phyloP scores from a whole-genome alignment of 2,797 vertebrate species.

The Enteromius fasciolatus region DNA sequence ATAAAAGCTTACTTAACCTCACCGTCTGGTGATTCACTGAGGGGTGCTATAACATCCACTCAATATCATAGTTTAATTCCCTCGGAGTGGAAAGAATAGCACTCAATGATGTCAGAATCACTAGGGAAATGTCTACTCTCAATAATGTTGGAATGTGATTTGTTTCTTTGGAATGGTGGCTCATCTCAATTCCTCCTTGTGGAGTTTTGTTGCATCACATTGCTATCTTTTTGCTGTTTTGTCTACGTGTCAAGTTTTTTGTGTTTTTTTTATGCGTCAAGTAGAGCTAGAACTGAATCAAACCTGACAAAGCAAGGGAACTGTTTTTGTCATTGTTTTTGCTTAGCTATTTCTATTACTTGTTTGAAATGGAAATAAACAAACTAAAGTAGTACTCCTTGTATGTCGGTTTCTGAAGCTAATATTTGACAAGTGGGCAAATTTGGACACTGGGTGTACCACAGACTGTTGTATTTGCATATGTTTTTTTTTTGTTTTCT shows the following conservation, averaged over 20 bases:
- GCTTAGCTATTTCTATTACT: neutral
- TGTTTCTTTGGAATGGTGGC: neutral
- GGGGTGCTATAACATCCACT: neutral
- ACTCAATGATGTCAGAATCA: slow-evolving; percentile 10
- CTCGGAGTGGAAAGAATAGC: neutral
- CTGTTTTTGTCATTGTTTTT: slow-evolving; percentile 15
- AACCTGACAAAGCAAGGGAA: slow-evolving; percentile 8
- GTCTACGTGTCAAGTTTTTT: neutral
- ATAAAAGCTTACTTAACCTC: neutral
- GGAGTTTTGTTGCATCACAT: neutral
- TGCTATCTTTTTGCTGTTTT: neutral
- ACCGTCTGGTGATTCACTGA: slow-evolving; percentile 14
- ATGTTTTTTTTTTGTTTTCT: neutral
- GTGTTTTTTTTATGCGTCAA: neutral
- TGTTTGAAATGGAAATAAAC: slow-evolving; percentile 34
- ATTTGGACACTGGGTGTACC: neutral
- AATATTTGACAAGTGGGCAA: neutral
- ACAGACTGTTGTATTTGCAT: neutral
- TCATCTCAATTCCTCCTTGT: slow-evolving; percentile 16
- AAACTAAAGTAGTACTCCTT: neutral
- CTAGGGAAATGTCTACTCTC: neutral
- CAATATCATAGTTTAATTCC: neutral
- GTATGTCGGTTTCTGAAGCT: neutral
- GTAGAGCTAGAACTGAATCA: neutral
- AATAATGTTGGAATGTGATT: neutral